Base-by-base conservation (phyloP, 2,797 vertebrate species). In the Bradypus variegatus region DNA sequence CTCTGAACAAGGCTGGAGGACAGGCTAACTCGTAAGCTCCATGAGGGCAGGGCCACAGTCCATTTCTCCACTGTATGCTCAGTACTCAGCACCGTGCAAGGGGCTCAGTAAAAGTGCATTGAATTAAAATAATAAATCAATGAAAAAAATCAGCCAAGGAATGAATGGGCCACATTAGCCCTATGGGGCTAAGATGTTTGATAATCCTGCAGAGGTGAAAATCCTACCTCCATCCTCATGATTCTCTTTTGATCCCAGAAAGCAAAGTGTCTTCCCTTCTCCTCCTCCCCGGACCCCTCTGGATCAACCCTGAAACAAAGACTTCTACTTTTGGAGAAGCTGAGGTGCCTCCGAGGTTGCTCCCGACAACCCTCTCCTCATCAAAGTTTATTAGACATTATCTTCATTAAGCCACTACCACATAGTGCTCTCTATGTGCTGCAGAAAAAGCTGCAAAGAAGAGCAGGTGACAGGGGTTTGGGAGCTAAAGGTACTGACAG, bases 151-250 rank as follows among this genome's bases (percentile, higher is more conserved):
- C 38, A 7, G 27, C 36, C 67, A 67, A 9, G 33, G 53, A 90
- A 65, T 23, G 50, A 79, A 41, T 25, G 29, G 67, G 65, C 8
- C 80, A 72, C 29, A 25, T 29, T 25, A 48, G 65, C 23, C 27
- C 41, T 72, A 13, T 2, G 67, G 48, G 29, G 29, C 21, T 31
- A 80, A 90, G 25, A 45, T 3, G 16, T 50, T 12, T 29, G 69
- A 36, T 41, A 58, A 86, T 45, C 76, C 79, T 25, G 16, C 5
- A 48, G 18, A 31, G 13, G 21, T 53, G 15, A 81, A 79, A 31
- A 36, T 1, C 8, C 3, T n/a, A 64, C 14, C 31, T 41, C 53
- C 29, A 31, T 6, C 10, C 18, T 41, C 33, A 12, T 0, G 9
- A 73, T 45, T 76, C 62, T 25, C 53, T 27, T 55, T 45, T 45